phyloP scores from a whole-genome alignment of 2,888 invertebrate genomes.

The Sinelater perroti region DNA sequence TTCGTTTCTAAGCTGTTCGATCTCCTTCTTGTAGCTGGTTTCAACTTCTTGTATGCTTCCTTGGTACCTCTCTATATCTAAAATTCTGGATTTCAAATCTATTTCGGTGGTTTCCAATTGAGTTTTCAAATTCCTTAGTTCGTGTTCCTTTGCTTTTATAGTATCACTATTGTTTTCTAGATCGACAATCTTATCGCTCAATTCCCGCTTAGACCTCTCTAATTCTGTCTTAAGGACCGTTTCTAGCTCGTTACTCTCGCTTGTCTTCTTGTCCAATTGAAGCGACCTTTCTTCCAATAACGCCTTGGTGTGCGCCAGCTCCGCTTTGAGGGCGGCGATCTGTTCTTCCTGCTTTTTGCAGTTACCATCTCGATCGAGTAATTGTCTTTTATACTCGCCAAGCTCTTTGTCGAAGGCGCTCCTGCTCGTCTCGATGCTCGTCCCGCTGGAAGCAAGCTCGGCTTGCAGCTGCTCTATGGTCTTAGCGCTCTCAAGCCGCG shows the following conservation, averaged over 20 bases:
- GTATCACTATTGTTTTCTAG: slow-evolving; percentile 63
- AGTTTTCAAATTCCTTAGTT: slow-evolving; percentile 54
- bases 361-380: slow-evolving; percentile 3
- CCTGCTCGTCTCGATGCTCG: neutral
- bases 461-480: slow-evolving; percentile 7
- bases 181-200: slow-evolving; percentile 66
- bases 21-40: slow-evolving; percentile 51
- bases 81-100: slow-evolving; percentile 49
- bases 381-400: slow-evolving; percentile 23
- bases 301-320: slow-evolving; percentile 34
- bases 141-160: slow-evolving; percentile 52
- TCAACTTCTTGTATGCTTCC: slow-evolving; percentile 53
- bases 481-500: slow-evolving; percentile 25
- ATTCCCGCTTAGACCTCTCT: slow-evolving; percentile 55
- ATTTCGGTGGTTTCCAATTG: slow-evolving; percentile 54
- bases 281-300: slow-evolving; percentile 46
- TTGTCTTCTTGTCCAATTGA: slow-evolving; percentile 42
- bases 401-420: slow-evolving; percentile 28
- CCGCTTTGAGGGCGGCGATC: slow-evolving; percentile 29
- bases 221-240: slow-evolving; percentile 50
- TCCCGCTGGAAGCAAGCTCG: neutral
- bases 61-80: slow-evolving; percentile 56
- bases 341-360: slow-evolving; percentile 27
- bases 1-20: slow-evolving; percentile 54
- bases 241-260: slow-evolving; percentile 44